These are phyloP conservation scores for Brachionus rubens DNA, from an alignment of 1,140 invertebrate species.

Conservation along the genomic window DNA sequence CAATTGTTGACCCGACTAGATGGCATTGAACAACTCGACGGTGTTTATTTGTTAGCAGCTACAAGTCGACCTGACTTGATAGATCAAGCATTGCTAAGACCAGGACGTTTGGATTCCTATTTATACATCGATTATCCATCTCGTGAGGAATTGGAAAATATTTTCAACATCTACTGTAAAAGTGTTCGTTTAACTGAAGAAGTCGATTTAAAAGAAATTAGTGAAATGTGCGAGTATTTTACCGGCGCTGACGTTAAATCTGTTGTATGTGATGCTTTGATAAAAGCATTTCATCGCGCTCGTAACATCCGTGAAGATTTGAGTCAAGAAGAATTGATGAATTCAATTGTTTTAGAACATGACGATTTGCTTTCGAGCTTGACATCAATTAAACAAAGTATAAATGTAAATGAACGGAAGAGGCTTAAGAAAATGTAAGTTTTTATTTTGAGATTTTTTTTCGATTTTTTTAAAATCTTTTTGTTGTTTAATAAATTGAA, in stretches of 20 bases:
- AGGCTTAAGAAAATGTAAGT: not conserved
- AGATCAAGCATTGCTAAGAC: conserved; percentile 86
- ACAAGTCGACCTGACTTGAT: conserved; percentile 89
- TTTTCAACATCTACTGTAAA: not conserved
- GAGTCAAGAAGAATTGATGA: not conserved
- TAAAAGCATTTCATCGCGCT: conserved; percentile 25
- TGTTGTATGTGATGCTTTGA: conserved; percentile 6
- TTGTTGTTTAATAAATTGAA: no score
- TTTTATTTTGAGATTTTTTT: not conserved
- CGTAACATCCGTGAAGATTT: not conserved
- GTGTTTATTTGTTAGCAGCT: conserved; percentile 61
- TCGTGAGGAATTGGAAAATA: not conserved
- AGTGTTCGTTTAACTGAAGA: not conserved
- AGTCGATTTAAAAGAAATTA: not conserved
- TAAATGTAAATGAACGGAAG: not conserved
- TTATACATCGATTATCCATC: conserved; percentile 73
- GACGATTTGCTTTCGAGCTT: not conserved
- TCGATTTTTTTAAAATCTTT: not conserved
- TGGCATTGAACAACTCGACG: conserved; percentile 78
- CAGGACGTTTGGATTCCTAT: conserved; percentile 80
- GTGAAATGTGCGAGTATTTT: not conserved
- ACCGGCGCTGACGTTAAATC: conserved; percentile 42
- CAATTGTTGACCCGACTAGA: conserved; percentile 91
- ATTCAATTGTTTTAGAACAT: not conserved
- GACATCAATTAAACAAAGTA: not conserved